Percentiles rank a stretch among this genome's conserved stretches.
Conservation (phyloP, 2,888 invertebrate genomes). For the Lithophane semibrunnea region DNA sequence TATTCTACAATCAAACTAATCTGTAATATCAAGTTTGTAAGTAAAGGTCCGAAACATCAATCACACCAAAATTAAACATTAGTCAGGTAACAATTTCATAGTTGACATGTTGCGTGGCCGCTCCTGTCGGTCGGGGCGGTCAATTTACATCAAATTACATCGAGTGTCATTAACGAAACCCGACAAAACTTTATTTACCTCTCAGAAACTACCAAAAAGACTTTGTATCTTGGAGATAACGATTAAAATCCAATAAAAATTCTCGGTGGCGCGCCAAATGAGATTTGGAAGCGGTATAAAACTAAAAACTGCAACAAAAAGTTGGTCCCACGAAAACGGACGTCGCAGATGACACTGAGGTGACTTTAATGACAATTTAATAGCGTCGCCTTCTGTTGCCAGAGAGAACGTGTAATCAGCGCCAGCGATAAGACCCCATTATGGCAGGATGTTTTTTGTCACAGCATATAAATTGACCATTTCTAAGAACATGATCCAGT, state of each 20-base stretch:
- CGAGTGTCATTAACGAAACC: slow-evolving; percentile 86
- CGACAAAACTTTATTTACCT: slow-evolving; percentile 73
- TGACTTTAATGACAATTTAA: slow-evolving; percentile 90
- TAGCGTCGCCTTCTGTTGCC: slow-evolving; percentile 87
- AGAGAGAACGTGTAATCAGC: slow-evolving; percentile 86
- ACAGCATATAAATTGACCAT: slow-evolving; percentile 76
- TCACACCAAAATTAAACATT: slow-evolving; percentile 78
- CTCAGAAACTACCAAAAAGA: slow-evolving; percentile 59
- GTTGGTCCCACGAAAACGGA: slow-evolving; percentile 84
- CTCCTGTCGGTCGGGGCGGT: slow-evolving; percentile 79
- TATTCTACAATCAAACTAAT: slow-evolving; percentile 44
- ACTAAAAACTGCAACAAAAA: slow-evolving; percentile 89
- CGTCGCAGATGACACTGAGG: slow-evolving; percentile 88
- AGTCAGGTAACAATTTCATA: slow-evolving; percentile 88
- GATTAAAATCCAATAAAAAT: slow-evolving; percentile 71
- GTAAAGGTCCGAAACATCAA: slow-evolving; percentile 77
- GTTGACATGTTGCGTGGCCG: slow-evolving; percentile 88
- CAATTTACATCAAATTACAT: slow-evolving; percentile 89
- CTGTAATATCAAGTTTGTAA: slow-evolving; percentile 34
- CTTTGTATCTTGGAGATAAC: slow-evolving; percentile 71
- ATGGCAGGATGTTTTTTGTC: slow-evolving; percentile 80
- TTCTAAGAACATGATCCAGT: slow-evolving; percentile 79
- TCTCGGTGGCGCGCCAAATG: slow-evolving; percentile 47
- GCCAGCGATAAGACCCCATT: slow-evolving; percentile 86
- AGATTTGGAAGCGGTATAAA: slow-evolving; percentile 74